phyloP scores from a whole-genome alignment of 2,113 vertebrate genomes.

The Rhinoderma darwinii region DNA sequence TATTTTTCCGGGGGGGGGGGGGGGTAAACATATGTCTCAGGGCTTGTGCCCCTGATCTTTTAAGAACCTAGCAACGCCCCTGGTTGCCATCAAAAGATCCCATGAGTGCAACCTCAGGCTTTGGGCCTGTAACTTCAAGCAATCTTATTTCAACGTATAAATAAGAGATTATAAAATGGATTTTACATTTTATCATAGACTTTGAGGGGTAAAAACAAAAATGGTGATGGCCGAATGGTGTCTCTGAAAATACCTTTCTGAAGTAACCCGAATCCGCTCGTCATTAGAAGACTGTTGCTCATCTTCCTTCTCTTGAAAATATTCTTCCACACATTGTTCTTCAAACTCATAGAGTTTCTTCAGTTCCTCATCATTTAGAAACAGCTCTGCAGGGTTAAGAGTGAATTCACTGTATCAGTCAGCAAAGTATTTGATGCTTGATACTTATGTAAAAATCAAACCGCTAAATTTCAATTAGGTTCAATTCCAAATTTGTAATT shows the following conservation, averaged over 20 bases:
- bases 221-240: neutral
- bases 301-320: conserved; percentile 93
- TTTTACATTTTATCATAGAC: neutral
- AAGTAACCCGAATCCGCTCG: conserved; percentile 92
- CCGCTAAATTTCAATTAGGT: neutral
- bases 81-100: neutral
- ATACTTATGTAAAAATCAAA: no score
- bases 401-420: neutral
- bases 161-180: no score
- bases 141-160: neutral
- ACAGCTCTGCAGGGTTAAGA: conserved; percentile 79
- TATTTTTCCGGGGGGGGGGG: no score
- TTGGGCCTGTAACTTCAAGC: neutral
- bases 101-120: neutral
- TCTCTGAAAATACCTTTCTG: conserved; percentile 81
- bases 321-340: conserved; percentile 94
- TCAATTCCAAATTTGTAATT: no score
- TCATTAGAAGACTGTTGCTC: conserved; percentile 91
- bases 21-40: no score
- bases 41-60: no score
- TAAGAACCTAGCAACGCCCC: no score
- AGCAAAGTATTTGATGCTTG: neutral
- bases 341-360: conserved; percentile 94
- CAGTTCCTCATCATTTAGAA: conserved; percentile 91
- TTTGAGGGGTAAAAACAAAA: neutral